Base-by-base conservation (phyloP, 2,797 vertebrate genomes). In the Steatocranus sp. region DNA sequence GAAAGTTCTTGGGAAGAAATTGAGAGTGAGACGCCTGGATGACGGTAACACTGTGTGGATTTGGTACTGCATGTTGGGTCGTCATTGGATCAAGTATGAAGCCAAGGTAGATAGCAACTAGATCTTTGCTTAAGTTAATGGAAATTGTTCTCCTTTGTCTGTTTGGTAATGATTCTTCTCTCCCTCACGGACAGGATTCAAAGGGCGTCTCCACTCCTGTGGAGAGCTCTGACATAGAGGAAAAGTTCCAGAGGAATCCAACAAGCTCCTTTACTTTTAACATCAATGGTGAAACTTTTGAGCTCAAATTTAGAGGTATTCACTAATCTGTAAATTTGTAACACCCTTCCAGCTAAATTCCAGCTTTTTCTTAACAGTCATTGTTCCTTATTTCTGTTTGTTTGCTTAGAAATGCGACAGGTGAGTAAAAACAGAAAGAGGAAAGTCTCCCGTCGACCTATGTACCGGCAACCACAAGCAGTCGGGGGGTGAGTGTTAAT, bases 11-110 rank as follows among this genome's bases (percentile, higher is more conserved):
- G 78, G 84, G 46, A 95, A 95, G 77, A 77, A 25, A 0, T 80
- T 96, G 68, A 83, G 41, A n/a, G 94, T 96, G 76, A 91, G 94
- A 50, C 95, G 96, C 32, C 70, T 94, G 82, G 94, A 94, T 20
- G 94, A 95, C 1, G 76, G 80, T 1, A 75, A 90, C 3, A 89
- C 88, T 0, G 25, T 7, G 14, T 96, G 96, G 96, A 7, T 84
- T 27, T 96, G 96, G 96, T 94, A 91, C 89, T 96, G 93, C 88
- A 84, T 54, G 7, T 32, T 90, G 17, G 2, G 82, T 3, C 49
- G 36, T 0, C 87, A 83, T 54, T 96, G 95, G 95, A n/a, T 41
- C 7, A 70, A 88, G 49, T 96, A 90, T 20, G 94, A 91, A 84
- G 77, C 85, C 4, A 93, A 93, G 94, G 96, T 96, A 76, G 36